Conservation (phyloP, 92 coral and sea anemone genomes). For the Nematostella vectensis region DNA sequence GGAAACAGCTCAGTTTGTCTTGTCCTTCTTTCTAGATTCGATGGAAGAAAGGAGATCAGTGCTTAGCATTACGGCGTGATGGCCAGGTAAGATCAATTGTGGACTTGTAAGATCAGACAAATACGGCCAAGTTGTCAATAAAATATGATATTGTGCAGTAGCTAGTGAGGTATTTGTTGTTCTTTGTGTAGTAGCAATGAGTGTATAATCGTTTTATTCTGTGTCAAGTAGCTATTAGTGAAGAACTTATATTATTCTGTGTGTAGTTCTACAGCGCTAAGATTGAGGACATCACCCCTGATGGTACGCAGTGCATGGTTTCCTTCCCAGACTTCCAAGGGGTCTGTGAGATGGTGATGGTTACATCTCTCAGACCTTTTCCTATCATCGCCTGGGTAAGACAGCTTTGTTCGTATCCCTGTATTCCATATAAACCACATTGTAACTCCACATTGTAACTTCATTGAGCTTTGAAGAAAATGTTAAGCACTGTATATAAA, state of each 20-base stretch:
- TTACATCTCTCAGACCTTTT: constrained; percentile 52
- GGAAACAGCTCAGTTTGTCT: too few species aligned
- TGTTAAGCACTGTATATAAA: too few species aligned
- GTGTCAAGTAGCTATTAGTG: too few species aligned
- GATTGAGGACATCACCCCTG: constrained; percentile 62
- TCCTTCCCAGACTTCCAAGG: constrained; percentile 78
- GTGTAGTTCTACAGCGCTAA: constrained; percentile 79
- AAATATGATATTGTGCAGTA: too few species aligned
- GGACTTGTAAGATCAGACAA: too few species aligned
- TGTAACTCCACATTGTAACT: too few species aligned
- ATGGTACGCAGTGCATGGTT: constrained; percentile 59
- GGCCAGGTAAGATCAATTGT: constrained; percentile 78
- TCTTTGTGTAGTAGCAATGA: too few species aligned
- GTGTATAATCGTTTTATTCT: too few species aligned
- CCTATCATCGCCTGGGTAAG: constrained; percentile 88
- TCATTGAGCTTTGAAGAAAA: too few species aligned
- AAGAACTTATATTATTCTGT: not conserved
- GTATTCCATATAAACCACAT: not conserved
- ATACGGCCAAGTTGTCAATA: too few species aligned
- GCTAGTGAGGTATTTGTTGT: too few species aligned
- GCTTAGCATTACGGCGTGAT: constrained; percentile 72
- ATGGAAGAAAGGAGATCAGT: constrained; percentile 93
- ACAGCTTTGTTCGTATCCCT: too few species aligned
- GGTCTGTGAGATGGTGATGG: constrained; percentile 53
- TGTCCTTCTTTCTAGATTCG: constrained; percentile 43